A percentile compares a stretch with the other conserved stretches of the same genome.
These are phyloP conservation scores for Papilio polytes DNA, from an alignment of 1,140 invertebrate genomes.

Conservation along the genomic window DNA sequence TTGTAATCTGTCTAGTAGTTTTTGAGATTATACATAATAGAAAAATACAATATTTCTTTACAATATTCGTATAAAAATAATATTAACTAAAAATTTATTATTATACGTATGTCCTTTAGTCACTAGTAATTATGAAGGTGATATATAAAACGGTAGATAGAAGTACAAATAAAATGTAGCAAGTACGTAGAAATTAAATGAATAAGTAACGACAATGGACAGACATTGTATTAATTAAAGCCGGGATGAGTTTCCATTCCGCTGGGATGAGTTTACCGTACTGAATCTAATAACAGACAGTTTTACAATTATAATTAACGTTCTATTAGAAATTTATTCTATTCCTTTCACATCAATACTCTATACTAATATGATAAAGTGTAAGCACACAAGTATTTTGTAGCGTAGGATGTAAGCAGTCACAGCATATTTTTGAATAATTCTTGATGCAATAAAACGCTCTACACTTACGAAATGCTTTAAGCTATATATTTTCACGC, in stretches of 20 bases:
- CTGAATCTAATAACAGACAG: slow-evolving; percentile 10
- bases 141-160: background rate
- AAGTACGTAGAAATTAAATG: background rate
- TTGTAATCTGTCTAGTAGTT: too few species aligned
- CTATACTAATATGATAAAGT: background rate
- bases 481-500: too few species aligned
- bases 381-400: too few species aligned
- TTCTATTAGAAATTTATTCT: background rate
- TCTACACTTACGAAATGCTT: too few species aligned
- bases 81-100: too few species aligned
- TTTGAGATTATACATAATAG: too few species aligned
- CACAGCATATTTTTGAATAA: too few species aligned
- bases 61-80: too few species aligned
- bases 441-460: too few species aligned
- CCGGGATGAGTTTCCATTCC: slow-evolving; percentile 24
- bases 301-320: background rate
- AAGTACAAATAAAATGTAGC: background rate
- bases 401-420: too few species aligned
- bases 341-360: background rate
- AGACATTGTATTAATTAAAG: slow-evolving; percentile 19
- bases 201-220: slow-evolving; percentile 24
- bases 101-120: background rate
- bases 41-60: too few species aligned
- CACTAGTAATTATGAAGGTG: background rate
- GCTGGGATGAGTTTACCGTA: background rate